Evolutionary conservation across 2,888 invertebrate species (phyloP), one percentile per base, ranked within the genome.

Genomic region (Opisthograptis luteolata): DNA sequence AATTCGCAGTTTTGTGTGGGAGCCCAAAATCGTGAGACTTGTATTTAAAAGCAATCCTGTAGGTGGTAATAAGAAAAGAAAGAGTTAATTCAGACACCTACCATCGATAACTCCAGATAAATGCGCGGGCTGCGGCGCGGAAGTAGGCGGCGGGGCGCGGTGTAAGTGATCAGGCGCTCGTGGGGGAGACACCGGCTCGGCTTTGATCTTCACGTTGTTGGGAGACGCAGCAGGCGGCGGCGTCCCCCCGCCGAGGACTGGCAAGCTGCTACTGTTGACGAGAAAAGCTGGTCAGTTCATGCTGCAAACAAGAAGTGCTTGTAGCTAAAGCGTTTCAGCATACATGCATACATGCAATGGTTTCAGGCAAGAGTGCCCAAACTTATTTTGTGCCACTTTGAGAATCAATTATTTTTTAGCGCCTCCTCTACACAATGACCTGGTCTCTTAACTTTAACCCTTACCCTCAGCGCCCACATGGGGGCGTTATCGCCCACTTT

Each of bases 121-220:
- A 60, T 90, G 90, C 0, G 90, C 89, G 45, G 90, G 88, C 68
- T 85, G 87, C 37, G 89, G 87, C 66, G 81, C 81, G 42, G 79
- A 73, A 60, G 86, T 83, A 25, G 86, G 84, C 20, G 89, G 84
- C 15, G 91, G 85, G n/a, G 76, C 90, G 58, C 91, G 91, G 58
- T 92, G 92, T 72, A 87, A 79, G 76, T 94, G 95, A 68, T 94
- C 94, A 0, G 87, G 88, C 71, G 96, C 97, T 58, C 98, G 93
- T 2, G 97, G 97, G 30, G 98, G 98, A 63, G 98, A 98, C 77
- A 98, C 97, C 15, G 98, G 98, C 84, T 98, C 98, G 67, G 97
- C 97, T 89, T 98, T 98, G 80, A 98, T 96, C 87, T 96, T 96
- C 64, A 97, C 94, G 67, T 96, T 95, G 78, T 94, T 92, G 19